Conservation (phyloP, 2,113 vertebrate genomes). For the Turdus rufiventris region DNA sequence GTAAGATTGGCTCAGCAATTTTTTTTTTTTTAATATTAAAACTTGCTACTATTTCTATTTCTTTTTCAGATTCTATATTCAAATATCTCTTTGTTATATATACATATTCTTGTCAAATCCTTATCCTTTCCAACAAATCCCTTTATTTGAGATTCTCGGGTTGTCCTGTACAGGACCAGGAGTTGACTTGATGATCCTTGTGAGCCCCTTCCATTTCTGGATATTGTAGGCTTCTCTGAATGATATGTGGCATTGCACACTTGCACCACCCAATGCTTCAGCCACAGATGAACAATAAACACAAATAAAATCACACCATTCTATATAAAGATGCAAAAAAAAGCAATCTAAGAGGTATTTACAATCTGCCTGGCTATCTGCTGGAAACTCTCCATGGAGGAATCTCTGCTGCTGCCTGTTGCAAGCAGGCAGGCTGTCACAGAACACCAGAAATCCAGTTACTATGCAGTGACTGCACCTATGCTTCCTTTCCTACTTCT, state of each 20-base stretch:
- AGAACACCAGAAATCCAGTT: neutral
- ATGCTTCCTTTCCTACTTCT: neutral
- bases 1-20: too few species aligned
- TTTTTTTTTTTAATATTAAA: too few species aligned
- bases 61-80: too few species aligned
- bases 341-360: neutral
- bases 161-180: neutral
- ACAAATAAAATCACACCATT: neutral
- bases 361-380: conserved; percentile 44
- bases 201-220: neutral
- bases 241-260: neutral
- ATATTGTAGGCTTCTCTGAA: neutral
- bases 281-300: accelerated
- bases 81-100: too few species aligned
- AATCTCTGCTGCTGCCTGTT: neutral
- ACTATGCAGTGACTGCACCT: neutral
- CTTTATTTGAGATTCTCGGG: neutral
- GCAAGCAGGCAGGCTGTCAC: conserved; percentile 20
- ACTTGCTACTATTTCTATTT: too few species aligned
- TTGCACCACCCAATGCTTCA: neutral
- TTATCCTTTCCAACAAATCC: too few species aligned
- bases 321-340: neutral
- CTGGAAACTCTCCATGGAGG: neutral
- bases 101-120: too few species aligned
- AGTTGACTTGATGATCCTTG: neutral